These are phyloP conservation scores for Lipophrys pholis DNA, from an alignment of 2,113 vertebrate genomes.

Conservation along the genomic window DNA sequence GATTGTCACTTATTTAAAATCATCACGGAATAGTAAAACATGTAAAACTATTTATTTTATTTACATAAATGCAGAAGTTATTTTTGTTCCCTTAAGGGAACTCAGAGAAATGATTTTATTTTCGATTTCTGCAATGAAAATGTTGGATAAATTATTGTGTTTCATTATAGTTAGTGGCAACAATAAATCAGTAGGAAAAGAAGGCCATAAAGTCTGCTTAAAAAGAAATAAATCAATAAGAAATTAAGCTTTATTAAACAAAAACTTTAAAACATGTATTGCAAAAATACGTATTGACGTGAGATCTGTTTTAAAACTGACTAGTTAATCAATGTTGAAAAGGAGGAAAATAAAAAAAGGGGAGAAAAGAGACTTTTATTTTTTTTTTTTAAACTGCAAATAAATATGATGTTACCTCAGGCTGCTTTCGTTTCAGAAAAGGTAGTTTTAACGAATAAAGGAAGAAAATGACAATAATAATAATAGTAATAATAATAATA, in stretches of 20 bases:
- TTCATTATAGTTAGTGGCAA: background rate
- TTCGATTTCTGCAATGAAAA: constrained; percentile 7
- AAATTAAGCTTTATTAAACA: background rate
- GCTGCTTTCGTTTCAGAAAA: constrained; percentile 48
- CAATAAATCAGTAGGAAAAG: constrained; percentile 3
- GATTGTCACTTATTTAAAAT: background rate
- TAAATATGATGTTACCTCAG: background rate
- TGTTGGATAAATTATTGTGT: constrained; percentile 4
- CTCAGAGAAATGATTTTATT: background rate
- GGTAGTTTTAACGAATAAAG: constrained; percentile 16
- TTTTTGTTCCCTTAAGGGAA: background rate
- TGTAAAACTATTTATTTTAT: background rate
- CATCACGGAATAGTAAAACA: constrained; percentile 1
- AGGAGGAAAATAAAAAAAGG: background rate
- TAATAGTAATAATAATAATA: background rate
- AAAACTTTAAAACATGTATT: background rate
- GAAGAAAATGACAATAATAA: background rate
- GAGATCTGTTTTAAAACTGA: background rate
- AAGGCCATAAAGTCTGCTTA: background rate
- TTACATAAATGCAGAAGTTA: background rate
- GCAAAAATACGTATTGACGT: background rate
- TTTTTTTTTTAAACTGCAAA: background rate
- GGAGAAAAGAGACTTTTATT: background rate
- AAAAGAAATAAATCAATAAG: background rate
- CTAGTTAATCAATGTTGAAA: too few species aligned